phyloP scores from a whole-genome alignment of 1,140 invertebrate genomes.

The Aphidius ervi region DNA sequence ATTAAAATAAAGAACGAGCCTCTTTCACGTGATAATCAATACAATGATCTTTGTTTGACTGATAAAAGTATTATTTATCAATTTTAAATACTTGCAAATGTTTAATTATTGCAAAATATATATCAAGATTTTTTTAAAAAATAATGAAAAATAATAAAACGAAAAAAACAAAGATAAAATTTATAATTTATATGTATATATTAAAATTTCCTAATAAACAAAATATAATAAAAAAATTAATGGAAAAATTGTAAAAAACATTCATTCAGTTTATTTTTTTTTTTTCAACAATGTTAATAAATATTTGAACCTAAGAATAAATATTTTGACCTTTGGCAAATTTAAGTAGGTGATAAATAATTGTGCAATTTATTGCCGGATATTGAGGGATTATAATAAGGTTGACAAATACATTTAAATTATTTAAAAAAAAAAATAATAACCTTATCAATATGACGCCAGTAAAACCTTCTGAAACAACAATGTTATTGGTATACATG shows the following conservation, averaged over 20 bases:
- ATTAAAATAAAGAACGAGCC: conserved; percentile 10
- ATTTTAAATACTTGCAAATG: conserved; percentile 3
- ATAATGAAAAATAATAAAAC: not conserved
- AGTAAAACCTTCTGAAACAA: too few relatives aligned
- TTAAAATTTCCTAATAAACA: not conserved
- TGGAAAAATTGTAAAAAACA: too few relatives aligned
- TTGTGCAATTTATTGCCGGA: too few relatives aligned
- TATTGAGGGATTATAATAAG: too few relatives aligned
- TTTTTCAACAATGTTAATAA: too few relatives aligned
- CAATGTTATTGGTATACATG: not conserved
- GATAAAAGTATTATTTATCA: conserved; percentile 17
- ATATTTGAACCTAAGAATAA: too few relatives aligned
- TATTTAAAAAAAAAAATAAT: not conserved
- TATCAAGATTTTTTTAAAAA: not conserved
- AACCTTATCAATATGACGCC: not conserved
- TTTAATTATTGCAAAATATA: conserved; percentile 1
- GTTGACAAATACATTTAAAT: too few relatives aligned
- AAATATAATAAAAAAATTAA: not conserved
- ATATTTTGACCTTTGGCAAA: too few relatives aligned
- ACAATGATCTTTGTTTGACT: conserved; percentile 16
- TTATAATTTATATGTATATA: not conserved
- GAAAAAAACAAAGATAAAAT: not conserved
- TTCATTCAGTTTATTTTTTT: too few relatives aligned
- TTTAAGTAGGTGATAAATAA: too few relatives aligned
- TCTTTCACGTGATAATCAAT: conserved; percentile 25